Evolutionary conservation across 2,888 invertebrate genomes (phyloP), one percentile per base, ranked within the genome.

Genomic region (Hetaerina titia): DNA sequence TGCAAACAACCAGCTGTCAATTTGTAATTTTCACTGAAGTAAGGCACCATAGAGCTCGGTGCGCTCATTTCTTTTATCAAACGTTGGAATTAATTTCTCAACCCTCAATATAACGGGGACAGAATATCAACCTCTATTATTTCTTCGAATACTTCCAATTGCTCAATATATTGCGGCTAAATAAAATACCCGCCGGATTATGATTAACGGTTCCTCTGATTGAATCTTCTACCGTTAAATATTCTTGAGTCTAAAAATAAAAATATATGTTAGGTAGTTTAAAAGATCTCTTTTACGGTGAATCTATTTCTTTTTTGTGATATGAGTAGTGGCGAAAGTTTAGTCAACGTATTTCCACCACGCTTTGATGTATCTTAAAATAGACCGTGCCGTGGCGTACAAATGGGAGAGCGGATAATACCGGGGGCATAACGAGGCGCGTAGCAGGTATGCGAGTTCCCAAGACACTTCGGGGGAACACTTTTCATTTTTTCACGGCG

Each of bases 401-500:
- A 31, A 81, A 31, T 81, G 25, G 81, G 13, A 31, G 81, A 81
- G n/a, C 25, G 81, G 13, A 31, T 31, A 31, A 81, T 31, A 13
- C 81, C 81, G 13, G 22, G 15, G 22, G 15, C 81, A 31, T 45
- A 31, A 25, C 13, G 13, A 25, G 13, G 25, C 15, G 9, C 19
- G 25, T 6, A 7, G 81, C 13, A 81, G 81, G 81, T 81, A 81
- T 81, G 81, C 81, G 81, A 22, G 81, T 13, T 13, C 81, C 31
- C 81, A 15, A 81, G 81, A 31, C 81, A 81, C 81, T 81, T 31
- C 81, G 81, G 81, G 81, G 81, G 22, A 31, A 81, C 81, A 31
- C 31, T 81, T 81, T 81, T 81, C 81, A 31, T 31, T 81, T 81
- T 81, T 81, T 74, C 69, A 11, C 81, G 81, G 81, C 81, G 81